Evolutionary conservation across 23 tunicate genomes (phyloP), one percentile per base, ranked within the genome.

Genomic region (Halocynthia roretzi): DNA sequence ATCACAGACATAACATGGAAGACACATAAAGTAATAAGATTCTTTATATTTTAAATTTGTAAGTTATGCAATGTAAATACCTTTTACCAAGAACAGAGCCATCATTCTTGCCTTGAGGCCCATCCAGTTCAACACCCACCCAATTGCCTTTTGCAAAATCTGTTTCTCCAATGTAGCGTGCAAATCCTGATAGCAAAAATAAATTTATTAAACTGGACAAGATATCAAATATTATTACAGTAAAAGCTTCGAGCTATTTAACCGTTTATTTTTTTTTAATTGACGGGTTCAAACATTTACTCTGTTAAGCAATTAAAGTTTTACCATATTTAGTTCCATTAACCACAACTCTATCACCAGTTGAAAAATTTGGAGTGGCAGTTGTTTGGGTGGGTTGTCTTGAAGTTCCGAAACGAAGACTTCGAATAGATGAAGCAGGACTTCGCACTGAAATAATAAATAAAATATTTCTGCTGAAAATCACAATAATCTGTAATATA

Each of bases 51-150:
- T 15, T 2, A 20, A 49, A 54, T 76, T 14, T 54, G 57, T 14
- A n/a, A 10, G 14, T 5, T 0, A 67, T 15, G 40, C 55, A 18
- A 12, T 51, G 18, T 18, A 52, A 76, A 48, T 52, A 91, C 97
- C 91, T 77, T 44, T 85, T 86, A 8, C 86, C 96, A 15, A 54
- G 75, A 18, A 95, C 96, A 62, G 96, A 81, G 2, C 99, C 99
- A 81, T 95, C 96, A 80, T 95, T 95, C 61, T 95, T 95, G 8
- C 99, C 99, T 31, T 51, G 77, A 6, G 99, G 84, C 52, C 77
- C 87, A 73, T 95, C 95, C 67, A 95, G 71, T 76, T 95, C 99
- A 51, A 95, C 75, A 14, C 99, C 99, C 71, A 95, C 99, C 99
- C 99, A 95, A 52, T 61, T 77, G 12, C 99, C 99, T 78, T 95